Base-by-base conservation (phyloP, 2,888 invertebrate species). In the Protophormia terraenovae region DNA sequence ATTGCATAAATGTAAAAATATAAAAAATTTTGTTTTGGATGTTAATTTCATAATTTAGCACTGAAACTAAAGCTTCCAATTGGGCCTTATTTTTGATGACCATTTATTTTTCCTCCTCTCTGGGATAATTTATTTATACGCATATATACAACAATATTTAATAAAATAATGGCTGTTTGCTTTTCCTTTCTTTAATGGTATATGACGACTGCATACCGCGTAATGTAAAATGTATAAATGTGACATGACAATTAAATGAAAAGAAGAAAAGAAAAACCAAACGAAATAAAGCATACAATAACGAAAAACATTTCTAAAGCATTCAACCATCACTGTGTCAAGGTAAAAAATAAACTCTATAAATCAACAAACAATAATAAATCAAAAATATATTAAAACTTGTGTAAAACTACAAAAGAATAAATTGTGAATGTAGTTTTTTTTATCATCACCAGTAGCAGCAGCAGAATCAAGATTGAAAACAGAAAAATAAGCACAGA, bases 351-450 rank as follows among this genome's bases (percentile, higher is more conserved):
- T 29, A 19, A 35, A 19, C 35, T 50, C 5, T 8, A 19, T 19
- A 50, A 50, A 19, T 62, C 22, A 38, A 14, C 67, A 47, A 47
- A 19, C 47, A 47, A 67, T 19, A 29, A 67, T 67, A 29, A 67
- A 67, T 67, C 16, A 47, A 45, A 67, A 16, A 16, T 62, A 7
- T 22, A 38, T 62, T 22, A 24, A 64, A 41, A 45, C n/a, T 7
- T n/a, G 7, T 29, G n/a, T n/a, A 29, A 29, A n/a, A 27, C 7
- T 55, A n/a, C 55, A 41, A 41, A 38, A 10, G 10, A 22, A 50
- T 50, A 50, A 50, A 50, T 50, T 50, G 47, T 41, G n/a, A 0
- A 41, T 41, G n/a, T 4, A 2, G 14, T 47, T n/a, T 47, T 19
- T 16, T 47, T 47, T 47, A 5, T 5, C 19, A 7, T 19, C 47